Conservation (phyloP, 2,113 vertebrate species). For the Hirundichthys speculiger region DNA sequence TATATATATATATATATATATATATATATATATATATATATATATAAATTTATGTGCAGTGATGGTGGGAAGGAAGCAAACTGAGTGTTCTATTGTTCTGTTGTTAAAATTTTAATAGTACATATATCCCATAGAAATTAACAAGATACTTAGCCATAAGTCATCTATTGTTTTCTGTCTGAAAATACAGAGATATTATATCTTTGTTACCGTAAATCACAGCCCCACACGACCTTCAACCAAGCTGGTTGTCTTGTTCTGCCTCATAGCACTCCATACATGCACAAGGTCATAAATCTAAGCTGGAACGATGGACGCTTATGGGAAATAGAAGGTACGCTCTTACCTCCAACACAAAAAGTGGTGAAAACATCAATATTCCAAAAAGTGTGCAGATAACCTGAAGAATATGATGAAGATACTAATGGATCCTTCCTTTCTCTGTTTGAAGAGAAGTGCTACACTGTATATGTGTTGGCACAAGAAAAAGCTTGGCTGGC, state of each 20-base stretch:
- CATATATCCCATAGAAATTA: too few species aligned
- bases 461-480: constrained; percentile 43
- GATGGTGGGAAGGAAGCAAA: too few species aligned
- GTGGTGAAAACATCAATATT: constrained; percentile 9
- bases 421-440: constrained; percentile 35
- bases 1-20: neutral
- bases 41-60: neutral
- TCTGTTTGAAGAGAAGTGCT: constrained; percentile 47
- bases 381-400: constrained; percentile 14
- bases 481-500: constrained; percentile 41
- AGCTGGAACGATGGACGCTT: neutral
- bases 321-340: constrained; percentile 1
- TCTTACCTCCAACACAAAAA: constrained; percentile 55
- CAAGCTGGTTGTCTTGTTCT: too few species aligned
- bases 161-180: too few species aligned
- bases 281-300: too few species aligned
- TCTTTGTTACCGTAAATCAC: too few species aligned
- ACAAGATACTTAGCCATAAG: too few species aligned
- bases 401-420: constrained; percentile 11
- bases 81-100: too few species aligned
- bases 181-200: too few species aligned
- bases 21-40: neutral
- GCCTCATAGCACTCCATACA: too few species aligned
- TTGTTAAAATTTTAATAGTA: too few species aligned
- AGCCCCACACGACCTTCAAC: too few species aligned